phyloP scores from a whole-genome alignment of 2,797 vertebrate species.

The Cossypha niveicapilla region DNA sequence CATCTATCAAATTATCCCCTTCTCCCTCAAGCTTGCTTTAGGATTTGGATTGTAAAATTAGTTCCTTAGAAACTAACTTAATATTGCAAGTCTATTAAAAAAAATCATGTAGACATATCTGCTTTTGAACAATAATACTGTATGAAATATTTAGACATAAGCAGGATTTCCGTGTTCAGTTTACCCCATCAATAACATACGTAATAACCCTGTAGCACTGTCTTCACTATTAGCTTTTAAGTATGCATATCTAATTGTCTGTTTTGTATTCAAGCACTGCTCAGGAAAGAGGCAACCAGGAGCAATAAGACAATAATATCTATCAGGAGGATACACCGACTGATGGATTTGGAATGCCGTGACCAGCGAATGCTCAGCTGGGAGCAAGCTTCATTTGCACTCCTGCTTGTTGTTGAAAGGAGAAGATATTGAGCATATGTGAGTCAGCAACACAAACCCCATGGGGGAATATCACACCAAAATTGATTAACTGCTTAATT shows the following conservation, averaged over 20 bases:
- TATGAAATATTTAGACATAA: neutral
- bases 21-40: neutral
- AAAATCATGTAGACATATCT: neutral
- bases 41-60: neutral
- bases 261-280: constrained; percentile 33
- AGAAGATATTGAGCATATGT: constrained; percentile 34
- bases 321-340: constrained; percentile 38
- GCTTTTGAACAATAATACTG: neutral
- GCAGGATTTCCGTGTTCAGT: neutral
- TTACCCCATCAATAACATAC: neutral
- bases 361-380: constrained; percentile 26
- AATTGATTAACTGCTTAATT: constrained; percentile 58
- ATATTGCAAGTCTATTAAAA: neutral
- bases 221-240: constrained; percentile 5
- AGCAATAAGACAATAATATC: constrained; percentile 37
- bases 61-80: neutral
- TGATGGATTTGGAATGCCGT: constrained; percentile 45
- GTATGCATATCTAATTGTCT: constrained; percentile 40
- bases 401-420: constrained; percentile 2
- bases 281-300: constrained; percentile 34
- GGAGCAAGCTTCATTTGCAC: constrained; percentile 51
- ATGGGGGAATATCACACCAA: constrained; percentile 23
- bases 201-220: neutral
- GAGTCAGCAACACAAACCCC: constrained; percentile 46
- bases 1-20: neutral